phyloP scores from a whole-genome alignment of 2,888 invertebrate genomes.

The Apotomis capreana region DNA sequence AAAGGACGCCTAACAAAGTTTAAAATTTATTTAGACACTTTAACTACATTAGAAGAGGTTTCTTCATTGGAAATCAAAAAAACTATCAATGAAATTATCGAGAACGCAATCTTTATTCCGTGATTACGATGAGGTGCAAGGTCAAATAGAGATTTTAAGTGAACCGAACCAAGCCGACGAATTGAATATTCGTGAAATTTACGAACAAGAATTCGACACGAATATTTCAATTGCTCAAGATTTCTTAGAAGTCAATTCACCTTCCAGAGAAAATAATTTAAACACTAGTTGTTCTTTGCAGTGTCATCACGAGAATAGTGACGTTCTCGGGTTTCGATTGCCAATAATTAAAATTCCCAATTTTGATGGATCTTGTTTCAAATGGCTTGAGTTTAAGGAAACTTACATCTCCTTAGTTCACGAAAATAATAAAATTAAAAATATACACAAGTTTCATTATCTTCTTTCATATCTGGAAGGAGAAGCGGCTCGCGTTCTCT shows the following conservation, averaged over 20 bases:
- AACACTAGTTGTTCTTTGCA: background rate
- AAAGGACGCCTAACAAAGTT: too few species aligned
- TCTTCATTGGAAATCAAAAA: constrained; percentile 26
- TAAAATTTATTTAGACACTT: too few species aligned
- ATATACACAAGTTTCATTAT: background rate
- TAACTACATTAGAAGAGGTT: background rate
- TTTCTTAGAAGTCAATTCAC: background rate
- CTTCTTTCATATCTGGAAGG: background rate
- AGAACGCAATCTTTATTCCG: constrained; percentile 32
- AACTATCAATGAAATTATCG: constrained; percentile 30
- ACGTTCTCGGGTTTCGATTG: constrained; percentile 10
- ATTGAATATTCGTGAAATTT: constrained; percentile 16
- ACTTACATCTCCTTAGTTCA: constrained; percentile 17
- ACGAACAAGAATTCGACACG: constrained; percentile 36
- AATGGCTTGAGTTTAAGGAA: constrained; percentile 29
- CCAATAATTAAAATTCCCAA: constrained; percentile 22
- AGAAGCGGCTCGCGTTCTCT: background rate
- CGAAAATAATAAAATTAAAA: background rate
- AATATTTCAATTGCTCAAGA: constrained; percentile 30
- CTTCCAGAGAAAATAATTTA: too few species aligned
- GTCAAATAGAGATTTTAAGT: constrained; percentile 32
- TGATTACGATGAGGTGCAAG: constrained; percentile 40
- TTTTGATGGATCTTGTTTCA: constrained; percentile 24
- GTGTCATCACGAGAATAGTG: background rate
- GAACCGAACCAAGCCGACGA: constrained; percentile 2